Base-by-base conservation (phyloP, 2,113 vertebrate genomes). In the Eublepharis macularius region DNA sequence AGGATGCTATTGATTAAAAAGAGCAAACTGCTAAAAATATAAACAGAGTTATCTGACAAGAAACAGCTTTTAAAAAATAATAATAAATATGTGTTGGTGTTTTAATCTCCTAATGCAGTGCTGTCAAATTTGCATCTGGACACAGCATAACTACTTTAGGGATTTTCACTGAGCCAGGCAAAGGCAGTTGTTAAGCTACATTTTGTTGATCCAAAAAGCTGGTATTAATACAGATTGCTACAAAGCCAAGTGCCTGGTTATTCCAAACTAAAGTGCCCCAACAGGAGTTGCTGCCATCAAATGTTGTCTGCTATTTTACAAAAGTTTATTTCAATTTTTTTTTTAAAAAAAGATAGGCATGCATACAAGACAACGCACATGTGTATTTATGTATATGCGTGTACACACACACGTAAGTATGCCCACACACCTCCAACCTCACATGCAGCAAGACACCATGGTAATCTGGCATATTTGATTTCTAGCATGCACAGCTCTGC, bases 201-300 rank as follows among this genome's bases (percentile, higher is more conserved):
- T 57, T 82, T 80, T 85, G 54, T 6, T 24, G 60, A 17, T 82
- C 80, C 85, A 88, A 84, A 86, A 78, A 87, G 29, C 74, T 87
- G 41, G 45, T 80, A 84, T 79, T 79, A 80, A 51, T 2, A 51
- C 24, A 66, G 57, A 73, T 79, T 89, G 85, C 60, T 75, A 69
- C 78, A 82, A 91, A 88, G 79, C 79, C 77, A 70, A 87, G 66
- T n/a, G 2, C 65, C 51, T 1, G 73, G 41, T 72, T 85, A 83
- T 86, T 87, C 70, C 54, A 49, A 73, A 80, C 39, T 57, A 63
- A 81, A 51, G 7, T 86, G 11, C 88, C 36, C 89, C 89, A 86
- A 89, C 39, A 94, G 92, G 82, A 91, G 89, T 90, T 81, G 36
- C 82, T 92, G 36, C 80, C 29, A 78, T 81, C 41, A 83, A 89